These are phyloP conservation scores for Biston betularia DNA, from an alignment of 2,888 invertebrate species.

Conservation along the genomic window DNA sequence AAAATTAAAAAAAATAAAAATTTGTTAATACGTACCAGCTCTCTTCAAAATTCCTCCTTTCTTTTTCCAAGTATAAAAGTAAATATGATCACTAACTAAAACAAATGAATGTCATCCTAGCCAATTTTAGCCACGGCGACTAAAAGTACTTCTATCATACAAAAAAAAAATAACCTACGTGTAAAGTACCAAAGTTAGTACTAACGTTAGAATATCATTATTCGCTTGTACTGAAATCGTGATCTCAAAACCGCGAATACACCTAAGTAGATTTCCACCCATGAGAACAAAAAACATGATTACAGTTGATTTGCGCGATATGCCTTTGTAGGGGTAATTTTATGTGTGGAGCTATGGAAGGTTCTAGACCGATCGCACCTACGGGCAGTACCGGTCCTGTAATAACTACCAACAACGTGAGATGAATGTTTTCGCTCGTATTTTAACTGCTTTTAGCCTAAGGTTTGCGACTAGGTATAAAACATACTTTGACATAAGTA, in stretches of 20 bases:
- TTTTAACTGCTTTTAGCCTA: conserved; percentile 24
- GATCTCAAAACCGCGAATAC: conserved; percentile 66
- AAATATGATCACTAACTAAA: too few species aligned
- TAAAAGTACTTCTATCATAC: too few species aligned
- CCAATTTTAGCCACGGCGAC: too few species aligned
- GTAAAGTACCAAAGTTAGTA: conserved; percentile 5
- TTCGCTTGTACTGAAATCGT: conserved; percentile 66
- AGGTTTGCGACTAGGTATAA: conserved; percentile 5
- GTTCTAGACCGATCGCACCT: conserved; percentile 37
- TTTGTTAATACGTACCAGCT: too few species aligned
- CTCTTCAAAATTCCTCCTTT: too few species aligned
- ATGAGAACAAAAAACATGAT: conserved; percentile 81
- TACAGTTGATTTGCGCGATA: conserved; percentile 81
- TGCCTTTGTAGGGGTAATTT: conserved; percentile 79
- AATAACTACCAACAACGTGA: conserved; percentile 19
- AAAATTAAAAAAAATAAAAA: too few species aligned
- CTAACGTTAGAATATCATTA: conserved; percentile 61
- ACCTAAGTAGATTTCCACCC: conserved; percentile 63
- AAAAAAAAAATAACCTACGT: too few species aligned
- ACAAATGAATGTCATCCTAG: too few species aligned
- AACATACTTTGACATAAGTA: background rate
- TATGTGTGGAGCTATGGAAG: conserved; percentile 57
- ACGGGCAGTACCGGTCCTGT: conserved; percentile 29
- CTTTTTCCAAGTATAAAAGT: too few species aligned
- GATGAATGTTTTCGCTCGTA: conserved; percentile 21